A percentile compares a stretch with the other conserved stretches of the same genome.
These are phyloP conservation scores for Aphelenchoides bicaudatus DNA, from an alignment of 2,888 invertebrate genomes.

Conservation along the genomic window DNA sequence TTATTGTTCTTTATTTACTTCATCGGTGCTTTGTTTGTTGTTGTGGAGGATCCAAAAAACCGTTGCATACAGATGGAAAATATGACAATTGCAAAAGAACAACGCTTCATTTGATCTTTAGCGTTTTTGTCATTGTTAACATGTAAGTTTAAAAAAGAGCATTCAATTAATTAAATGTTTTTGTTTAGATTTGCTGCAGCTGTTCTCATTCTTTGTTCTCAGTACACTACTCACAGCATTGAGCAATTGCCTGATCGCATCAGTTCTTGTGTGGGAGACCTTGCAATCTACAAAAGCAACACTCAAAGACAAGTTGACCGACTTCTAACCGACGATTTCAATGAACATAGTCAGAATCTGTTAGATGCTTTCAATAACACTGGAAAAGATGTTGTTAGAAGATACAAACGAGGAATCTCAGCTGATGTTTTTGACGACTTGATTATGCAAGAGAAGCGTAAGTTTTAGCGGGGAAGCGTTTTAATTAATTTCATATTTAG, in stretches of 20 bases:
- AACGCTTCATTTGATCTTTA: constrained; percentile 43
- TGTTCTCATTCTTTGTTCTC: constrained; percentile 51
- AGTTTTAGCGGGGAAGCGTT: constrained; percentile 5
- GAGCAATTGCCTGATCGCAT: constrained; percentile 54
- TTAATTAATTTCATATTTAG: constrained; percentile 3
- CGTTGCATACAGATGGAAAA: constrained; percentile 39
- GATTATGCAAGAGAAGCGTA: constrained; percentile 26
- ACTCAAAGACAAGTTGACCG: constrained; percentile 52
- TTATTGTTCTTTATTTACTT: constrained; percentile 50
- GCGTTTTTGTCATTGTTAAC: constrained; percentile 44
- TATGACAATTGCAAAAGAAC: constrained; percentile 51
- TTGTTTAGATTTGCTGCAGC: constrained; percentile 51
- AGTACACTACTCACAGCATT: constrained; percentile 54
- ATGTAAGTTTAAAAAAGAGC: constrained; percentile 40
- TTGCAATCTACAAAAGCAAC: constrained; percentile 54
- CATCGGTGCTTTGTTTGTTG: constrained; percentile 51
- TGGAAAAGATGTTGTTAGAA: constrained; percentile 40
- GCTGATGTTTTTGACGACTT: constrained; percentile 46
- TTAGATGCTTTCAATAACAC: constrained; percentile 3
- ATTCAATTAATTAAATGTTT: background rate
- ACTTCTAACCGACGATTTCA: constrained; percentile 52
- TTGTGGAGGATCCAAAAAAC: constrained; percentile 40
- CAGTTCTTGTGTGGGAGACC: constrained; percentile 55
- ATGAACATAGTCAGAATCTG: constrained; percentile 35
- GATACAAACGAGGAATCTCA: constrained; percentile 50